A percentile compares a stretch with the other conserved stretches of the same genome.
Evolutionary conservation across 2,113 vertebrate species (phyloP).

Genomic region (Chaetops frenatus): DNA sequence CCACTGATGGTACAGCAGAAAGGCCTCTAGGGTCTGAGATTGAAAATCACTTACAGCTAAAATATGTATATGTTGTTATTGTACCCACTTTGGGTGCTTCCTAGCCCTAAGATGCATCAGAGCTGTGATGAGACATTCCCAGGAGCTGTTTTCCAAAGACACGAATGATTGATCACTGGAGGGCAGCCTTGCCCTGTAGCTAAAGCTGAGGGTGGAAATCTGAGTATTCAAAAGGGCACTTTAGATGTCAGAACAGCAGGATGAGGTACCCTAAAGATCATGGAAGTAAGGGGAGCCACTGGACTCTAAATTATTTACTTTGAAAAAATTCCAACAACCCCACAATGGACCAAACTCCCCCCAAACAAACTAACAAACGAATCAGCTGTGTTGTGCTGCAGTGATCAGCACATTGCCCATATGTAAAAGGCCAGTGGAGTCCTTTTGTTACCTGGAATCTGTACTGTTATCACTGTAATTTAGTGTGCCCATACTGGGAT

Average conservation of each 20-base stretch:
- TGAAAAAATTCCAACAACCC: background rate
- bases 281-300: background rate
- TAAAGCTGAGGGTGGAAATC: background rate
- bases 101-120: background rate
- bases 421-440: background rate
- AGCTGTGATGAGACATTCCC: background rate
- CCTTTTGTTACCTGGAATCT: background rate
- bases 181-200: conserved; percentile 7
- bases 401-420: background rate
- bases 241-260: background rate
- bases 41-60: background rate
- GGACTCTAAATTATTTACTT: background rate
- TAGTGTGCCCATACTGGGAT: background rate
- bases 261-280: background rate
- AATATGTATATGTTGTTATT: background rate
- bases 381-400: background rate
- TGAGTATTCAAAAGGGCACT: background rate
- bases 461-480: background rate
- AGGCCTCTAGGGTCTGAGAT: background rate
- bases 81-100: background rate
- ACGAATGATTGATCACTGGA: background rate
- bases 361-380: background rate
- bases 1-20: background rate
- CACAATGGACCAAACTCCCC: fast-evolving
- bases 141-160: background rate